These are phyloP conservation scores for Eulemur coronatus DNA, from an alignment of 2,797 vertebrate species.

Conservation along the genomic window DNA sequence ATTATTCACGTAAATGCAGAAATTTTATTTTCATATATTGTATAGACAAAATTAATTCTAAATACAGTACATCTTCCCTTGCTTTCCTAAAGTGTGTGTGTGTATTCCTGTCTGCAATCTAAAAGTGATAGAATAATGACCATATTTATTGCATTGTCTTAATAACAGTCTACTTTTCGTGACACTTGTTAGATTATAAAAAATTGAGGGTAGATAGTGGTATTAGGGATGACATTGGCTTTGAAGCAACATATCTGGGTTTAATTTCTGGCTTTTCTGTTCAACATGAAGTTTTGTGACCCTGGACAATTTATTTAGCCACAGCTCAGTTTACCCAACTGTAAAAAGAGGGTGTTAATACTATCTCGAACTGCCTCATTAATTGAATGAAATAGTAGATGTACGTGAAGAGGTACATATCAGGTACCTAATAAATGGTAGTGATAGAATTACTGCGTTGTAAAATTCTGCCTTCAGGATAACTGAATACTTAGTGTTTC, in stretches of 20 bases:
- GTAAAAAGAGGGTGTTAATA: neutral
- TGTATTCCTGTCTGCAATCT: neutral
- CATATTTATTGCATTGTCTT: neutral
- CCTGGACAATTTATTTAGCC: constrained; percentile 28
- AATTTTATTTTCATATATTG: neutral
- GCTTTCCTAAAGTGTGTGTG: neutral
- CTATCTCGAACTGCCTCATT: constrained; percentile 17
- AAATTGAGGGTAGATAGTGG: neutral
- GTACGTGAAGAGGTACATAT: neutral
- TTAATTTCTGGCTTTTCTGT: constrained; percentile 29
- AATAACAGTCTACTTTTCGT: neutral
- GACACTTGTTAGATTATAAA: neutral
- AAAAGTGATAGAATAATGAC: neutral
- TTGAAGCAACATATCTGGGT: neutral
- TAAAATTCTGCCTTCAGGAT: constrained; percentile 45
- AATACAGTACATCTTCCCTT: neutral
- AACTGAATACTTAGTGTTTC: neutral
- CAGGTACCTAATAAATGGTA: constrained; percentile 28
- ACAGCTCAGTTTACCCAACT: constrained; percentile 37
- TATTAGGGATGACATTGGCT: neutral
- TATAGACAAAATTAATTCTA: neutral
- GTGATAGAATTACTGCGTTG: neutral
- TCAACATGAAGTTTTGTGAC: neutral
- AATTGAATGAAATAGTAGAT: constrained; percentile 37
- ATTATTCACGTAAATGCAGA: neutral